These are phyloP conservation scores for Circus cinereus DNA, from an alignment of 2,797 vertebrate species.

Conservation along the genomic window DNA sequence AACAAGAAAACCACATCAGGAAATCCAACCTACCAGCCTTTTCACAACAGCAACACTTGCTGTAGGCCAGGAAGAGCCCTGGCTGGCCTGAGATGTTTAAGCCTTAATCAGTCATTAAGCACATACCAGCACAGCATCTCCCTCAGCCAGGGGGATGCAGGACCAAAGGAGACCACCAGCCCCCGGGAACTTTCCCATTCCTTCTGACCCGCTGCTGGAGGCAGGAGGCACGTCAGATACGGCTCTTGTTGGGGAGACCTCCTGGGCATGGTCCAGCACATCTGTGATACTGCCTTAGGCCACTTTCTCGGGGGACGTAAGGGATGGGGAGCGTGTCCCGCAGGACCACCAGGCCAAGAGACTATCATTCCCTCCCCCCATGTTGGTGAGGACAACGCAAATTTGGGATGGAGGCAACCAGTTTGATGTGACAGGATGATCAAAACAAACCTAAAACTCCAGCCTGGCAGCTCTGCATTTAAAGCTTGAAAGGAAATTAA, in stretches of 20 bases:
- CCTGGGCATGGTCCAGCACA: not conserved
- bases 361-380: not conserved
- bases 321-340: rapidly evolving
- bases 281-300: rapidly evolving
- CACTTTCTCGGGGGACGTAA: not conserved
- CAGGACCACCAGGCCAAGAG: not conserved
- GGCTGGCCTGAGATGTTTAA: too few relatives aligned
- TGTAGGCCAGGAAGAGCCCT: not conserved
- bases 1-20: not conserved
- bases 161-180: not conserved
- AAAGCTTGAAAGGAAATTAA: not conserved
- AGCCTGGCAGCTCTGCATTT: not conserved
- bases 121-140: not conserved
- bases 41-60: not conserved
- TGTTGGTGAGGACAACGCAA: rapidly evolving
- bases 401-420: not conserved
- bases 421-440: not conserved
- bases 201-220: not conserved
- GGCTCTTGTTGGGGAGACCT: not conserved
- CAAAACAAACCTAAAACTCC: not conserved
- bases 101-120: not conserved
- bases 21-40: not conserved
- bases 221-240: rapidly evolving
- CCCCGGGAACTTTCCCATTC: not conserved
- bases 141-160: not conserved